Conservation (phyloP, 2,797 vertebrate genomes). For the Vultur gryphus region DNA sequence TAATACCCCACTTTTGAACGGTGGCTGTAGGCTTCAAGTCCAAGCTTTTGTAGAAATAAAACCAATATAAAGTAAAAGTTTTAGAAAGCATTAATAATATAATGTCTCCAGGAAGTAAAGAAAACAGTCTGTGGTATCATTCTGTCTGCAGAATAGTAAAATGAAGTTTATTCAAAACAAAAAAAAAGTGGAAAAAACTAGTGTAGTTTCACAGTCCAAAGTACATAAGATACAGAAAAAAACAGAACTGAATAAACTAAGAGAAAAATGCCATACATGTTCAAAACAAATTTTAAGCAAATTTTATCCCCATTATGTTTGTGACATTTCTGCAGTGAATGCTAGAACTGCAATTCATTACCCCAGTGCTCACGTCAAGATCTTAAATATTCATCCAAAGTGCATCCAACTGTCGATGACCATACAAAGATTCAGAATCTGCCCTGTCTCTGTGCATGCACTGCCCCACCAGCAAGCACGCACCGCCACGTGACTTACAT, state of each 20-base stretch:
- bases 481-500: accelerated
- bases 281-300: conserved; percentile 47
- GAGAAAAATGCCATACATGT: neutral
- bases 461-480: neutral
- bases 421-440: neutral
- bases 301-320: conserved; percentile 19
- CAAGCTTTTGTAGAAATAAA: neutral
- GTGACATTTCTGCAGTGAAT: neutral
- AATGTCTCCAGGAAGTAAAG: neutral
- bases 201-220: neutral
- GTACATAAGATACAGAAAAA: neutral
- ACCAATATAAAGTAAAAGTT: neutral
- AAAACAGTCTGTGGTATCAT: neutral
- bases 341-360: conserved; percentile 1
- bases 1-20: neutral
- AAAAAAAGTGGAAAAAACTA: neutral
- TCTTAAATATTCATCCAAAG: neutral
- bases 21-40: neutral
- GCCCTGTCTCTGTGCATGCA: accelerated
- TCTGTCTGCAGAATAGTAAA: neutral
- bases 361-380: neutral
- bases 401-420: neutral
- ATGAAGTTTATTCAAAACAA: neutral
- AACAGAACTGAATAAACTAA: neutral
- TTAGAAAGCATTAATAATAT: neutral